A percentile compares a stretch with the other conserved stretches of the same genome.
Evolutionary conservation across 2,888 invertebrate genomes (phyloP).

Genomic region (Agrilus biguttatus): DNA sequence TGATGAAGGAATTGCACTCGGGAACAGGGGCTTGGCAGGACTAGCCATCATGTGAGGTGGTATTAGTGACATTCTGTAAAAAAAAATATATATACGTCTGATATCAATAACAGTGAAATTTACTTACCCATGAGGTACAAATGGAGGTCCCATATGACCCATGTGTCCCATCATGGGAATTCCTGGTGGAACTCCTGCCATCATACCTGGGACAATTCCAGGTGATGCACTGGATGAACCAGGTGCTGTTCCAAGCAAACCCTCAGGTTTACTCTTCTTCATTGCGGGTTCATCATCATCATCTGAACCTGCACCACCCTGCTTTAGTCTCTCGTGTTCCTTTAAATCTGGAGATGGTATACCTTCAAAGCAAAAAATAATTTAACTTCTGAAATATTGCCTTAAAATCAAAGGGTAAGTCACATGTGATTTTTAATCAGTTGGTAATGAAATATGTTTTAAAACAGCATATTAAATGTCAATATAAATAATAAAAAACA

Average conservation of each 20-base stretch:
- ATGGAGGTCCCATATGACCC: slow-evolving; percentile 36
- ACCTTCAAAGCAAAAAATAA: slow-evolving; percentile 15
- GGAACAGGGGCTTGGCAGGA: slow-evolving; percentile 66
- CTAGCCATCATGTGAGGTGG: slow-evolving; percentile 40
- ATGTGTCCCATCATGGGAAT: slow-evolving; percentile 58
- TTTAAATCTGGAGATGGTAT: slow-evolving; percentile 90
- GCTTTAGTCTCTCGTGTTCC: slow-evolving; percentile 83
- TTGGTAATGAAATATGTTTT: too few relatives aligned
- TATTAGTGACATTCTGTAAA: slow-evolving; percentile 40
- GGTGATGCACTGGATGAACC: slow-evolving; percentile 42
- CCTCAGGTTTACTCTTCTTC: slow-evolving; percentile 59
- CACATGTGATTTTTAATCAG: too few relatives aligned
- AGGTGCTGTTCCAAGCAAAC: slow-evolving; percentile 48
- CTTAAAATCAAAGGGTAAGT: too few relatives aligned
- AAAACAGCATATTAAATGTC: too few relatives aligned
- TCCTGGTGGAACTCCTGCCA: slow-evolving; percentile 42
- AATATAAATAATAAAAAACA: too few relatives aligned
- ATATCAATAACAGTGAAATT: slow-evolving; percentile 20
- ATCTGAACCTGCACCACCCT: slow-evolving; percentile 47
- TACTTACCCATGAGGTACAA: slow-evolving; percentile 16
- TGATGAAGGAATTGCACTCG: slow-evolving; percentile 54
- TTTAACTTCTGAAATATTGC: background rate
- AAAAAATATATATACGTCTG: slow-evolving; percentile 5
- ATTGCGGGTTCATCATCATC: slow-evolving; percentile 73
- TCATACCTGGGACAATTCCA: slow-evolving; percentile 53